A percentile compares a stretch with the other conserved stretches of the same genome.
Conservation (phyloP, 2,888 invertebrate species). For the Papilio protenor region DNA sequence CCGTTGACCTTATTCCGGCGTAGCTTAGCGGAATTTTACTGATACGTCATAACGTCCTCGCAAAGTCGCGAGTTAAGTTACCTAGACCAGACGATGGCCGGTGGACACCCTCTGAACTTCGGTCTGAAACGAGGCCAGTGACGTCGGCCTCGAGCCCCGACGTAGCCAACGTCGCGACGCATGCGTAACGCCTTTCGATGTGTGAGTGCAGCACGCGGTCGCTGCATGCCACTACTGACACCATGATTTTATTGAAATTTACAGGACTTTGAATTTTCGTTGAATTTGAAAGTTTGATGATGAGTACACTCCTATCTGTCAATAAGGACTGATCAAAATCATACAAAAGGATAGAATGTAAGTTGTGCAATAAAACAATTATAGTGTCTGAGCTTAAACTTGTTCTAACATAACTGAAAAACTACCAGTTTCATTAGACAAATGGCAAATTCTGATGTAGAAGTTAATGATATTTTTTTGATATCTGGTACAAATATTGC, state of each 20-base stretch:
- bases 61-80: conserved; percentile 36
- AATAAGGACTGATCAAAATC: background rate
- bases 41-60: conserved; percentile 37
- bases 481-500: background rate
- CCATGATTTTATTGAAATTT: background rate
- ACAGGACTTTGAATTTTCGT: background rate
- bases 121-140: conserved; percentile 71
- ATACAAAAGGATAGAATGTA: background rate
- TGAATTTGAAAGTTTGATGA: background rate
- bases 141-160: conserved; percentile 71
- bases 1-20: conserved; percentile 21
- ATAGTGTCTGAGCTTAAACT: background rate
- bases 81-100: conserved; percentile 25
- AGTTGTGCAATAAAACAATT: background rate
- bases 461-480: background rate
- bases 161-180: conserved; percentile 64
- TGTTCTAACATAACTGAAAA: background rate
- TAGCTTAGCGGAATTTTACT: conserved; percentile 29
- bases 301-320: background rate
- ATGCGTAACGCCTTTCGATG: conserved; percentile 71
- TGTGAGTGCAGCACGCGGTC: conserved; percentile 75
- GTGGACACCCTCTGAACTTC: conserved; percentile 61
- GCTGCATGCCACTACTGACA: conserved; percentile 63
- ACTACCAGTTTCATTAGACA: background rate
- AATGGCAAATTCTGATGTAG: background rate